phyloP scores from a whole-genome alignment of 2,888 invertebrate genomes.

The Serrognathus titanus region DNA sequence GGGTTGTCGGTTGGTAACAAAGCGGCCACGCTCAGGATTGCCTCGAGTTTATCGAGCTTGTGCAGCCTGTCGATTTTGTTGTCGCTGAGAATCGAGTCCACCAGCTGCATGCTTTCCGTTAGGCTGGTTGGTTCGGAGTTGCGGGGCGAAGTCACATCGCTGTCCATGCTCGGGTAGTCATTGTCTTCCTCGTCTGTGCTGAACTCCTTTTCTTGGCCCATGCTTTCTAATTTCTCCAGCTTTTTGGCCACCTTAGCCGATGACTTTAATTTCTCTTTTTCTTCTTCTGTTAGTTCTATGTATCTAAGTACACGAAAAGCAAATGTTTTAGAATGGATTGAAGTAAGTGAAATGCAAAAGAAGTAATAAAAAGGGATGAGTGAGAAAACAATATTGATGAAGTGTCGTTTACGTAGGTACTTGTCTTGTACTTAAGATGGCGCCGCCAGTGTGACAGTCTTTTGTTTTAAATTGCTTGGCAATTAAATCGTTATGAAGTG shows the following conservation, averaged over 20 bases:
- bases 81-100: conserved; percentile 80
- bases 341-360: too few relatives aligned
- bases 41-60: conserved; percentile 82
- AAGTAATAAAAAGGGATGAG: too few relatives aligned
- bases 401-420: too few relatives aligned
- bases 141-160: conserved; percentile 70
- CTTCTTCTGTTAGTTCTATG: conserved; percentile 86
- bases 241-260: conserved; percentile 91
- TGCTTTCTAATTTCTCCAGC: conserved; percentile 81
- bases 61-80: conserved; percentile 79
- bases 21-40: conserved; percentile 77
- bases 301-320: conserved; percentile 49
- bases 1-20: conserved; percentile 59
- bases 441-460: too few relatives aligned
- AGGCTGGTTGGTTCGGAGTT: conserved; percentile 77
- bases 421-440: too few relatives aligned
- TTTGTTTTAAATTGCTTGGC: too few relatives aligned
- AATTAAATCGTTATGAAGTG: too few relatives aligned
- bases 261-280: conserved; percentile 86
- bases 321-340: neutral
- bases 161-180: conserved; percentile 79
- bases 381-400: too few relatives aligned
- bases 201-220: conserved; percentile 67
- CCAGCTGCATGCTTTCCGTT: conserved; percentile 86
- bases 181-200: conserved; percentile 68